Evolutionary conservation across 2,888 invertebrate species (phyloP), one percentile per base, ranked within the genome.

Genomic region (Tenthredo mesomela): DNA sequence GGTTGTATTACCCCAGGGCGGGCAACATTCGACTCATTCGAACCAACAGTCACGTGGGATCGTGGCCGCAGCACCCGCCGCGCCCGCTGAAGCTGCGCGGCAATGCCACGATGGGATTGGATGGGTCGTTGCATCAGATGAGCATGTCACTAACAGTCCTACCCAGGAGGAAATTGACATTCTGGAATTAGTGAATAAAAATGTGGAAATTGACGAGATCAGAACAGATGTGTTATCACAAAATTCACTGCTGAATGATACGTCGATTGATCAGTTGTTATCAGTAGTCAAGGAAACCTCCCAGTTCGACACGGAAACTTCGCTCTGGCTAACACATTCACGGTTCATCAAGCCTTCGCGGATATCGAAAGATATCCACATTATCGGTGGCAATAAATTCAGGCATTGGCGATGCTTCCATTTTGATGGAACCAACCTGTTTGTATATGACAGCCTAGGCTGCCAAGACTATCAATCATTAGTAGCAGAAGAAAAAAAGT

Each of bases 401-500:
- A 77, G 77, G 15, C 77, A 77, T 77, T 77, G 77, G 77, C 50
- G 77, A 29, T 77, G 77, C 29, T 29, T 77, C 0, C n/a, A 29
- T 77, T 77, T 77, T 40, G 29, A 77, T 29, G 77, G 54, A 77
- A 21, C 77, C 6, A 25, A 25, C 25, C 77, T 77, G 6, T 50
- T 50, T 40, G 77, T 75, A 18, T 75, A 75, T 25, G 50, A 75
- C 75, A 75, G 75, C 50, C 21, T 75, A 40, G 75, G 75, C 47
- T 75, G 75, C 29, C 5, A 25, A 15, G 29, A 50, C 25, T 75
- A 50, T 25, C 25, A 50, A 12, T 21, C 10, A 21, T 75, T 75
- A 50, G 3, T 29, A 50, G 50, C n/a, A 9, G 50, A 75, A 75
- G 75, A 50, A 75, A 43, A 75, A 18, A 43, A 29, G 75, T 75